phyloP scores from a whole-genome alignment of 2,797 vertebrate species.

The Tangara arthus region DNA sequence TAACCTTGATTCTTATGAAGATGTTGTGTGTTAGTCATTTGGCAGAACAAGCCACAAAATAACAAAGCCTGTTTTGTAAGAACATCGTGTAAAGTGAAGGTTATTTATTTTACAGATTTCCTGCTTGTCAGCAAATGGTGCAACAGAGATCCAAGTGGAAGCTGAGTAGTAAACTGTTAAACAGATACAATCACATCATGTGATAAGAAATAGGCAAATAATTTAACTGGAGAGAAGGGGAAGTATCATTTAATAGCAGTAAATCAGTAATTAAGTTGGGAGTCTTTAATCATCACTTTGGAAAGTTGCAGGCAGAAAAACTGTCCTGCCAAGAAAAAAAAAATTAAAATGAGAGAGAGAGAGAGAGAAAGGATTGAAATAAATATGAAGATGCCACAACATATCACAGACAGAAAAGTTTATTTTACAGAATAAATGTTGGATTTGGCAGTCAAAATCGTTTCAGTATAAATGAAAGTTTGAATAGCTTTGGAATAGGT shows the following conservation, averaged over 20 bases:
- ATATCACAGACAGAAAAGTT: neutral
- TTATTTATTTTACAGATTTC: neutral
- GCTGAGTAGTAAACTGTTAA: neutral
- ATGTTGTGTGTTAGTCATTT: neutral
- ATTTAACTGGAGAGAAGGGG: neutral
- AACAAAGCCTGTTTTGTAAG: neutral
- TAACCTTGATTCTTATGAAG: neutral
- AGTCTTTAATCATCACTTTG: neutral
- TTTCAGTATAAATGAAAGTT: neutral
- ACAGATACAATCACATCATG: neutral
- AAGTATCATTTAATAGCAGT: neutral
- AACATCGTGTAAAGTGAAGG: neutral
- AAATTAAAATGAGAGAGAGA: accelerated
- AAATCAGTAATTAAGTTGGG: neutral
- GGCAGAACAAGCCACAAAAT: neutral
- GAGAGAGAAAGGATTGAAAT: neutral
- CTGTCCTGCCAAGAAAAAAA: neutral
- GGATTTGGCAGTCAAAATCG: neutral
- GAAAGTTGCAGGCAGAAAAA: neutral
- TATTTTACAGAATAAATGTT: neutral
- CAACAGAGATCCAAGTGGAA: neutral
- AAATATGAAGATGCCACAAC: neutral
- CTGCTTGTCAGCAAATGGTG: neutral
- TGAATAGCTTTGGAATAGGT: neutral
- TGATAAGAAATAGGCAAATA: neutral